Percentiles rank a stretch among this genome's conserved stretches.
These are phyloP conservation scores for Arge pagana DNA, from an alignment of 2,888 invertebrate genomes.

Conservation along the genomic window DNA sequence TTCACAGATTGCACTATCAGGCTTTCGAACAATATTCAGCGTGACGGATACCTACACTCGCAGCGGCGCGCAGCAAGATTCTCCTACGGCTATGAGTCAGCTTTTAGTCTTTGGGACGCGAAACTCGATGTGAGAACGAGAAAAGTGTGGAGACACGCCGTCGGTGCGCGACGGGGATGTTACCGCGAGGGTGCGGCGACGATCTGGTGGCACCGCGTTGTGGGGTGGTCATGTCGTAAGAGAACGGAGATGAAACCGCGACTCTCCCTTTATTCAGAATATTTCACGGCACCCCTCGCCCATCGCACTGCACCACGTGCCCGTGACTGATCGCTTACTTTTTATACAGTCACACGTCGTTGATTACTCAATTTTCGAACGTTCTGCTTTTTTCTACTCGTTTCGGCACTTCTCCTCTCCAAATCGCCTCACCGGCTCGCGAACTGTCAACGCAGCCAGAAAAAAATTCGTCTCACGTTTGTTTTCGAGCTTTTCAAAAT, in stretches of 20 bases:
- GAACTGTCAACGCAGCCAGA: no score
- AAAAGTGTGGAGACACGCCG: background rate
- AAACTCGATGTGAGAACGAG: no score
- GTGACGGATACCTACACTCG: constrained; percentile 43
- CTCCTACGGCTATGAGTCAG: constrained; percentile 45
- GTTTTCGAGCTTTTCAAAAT: no score
- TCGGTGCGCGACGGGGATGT: constrained; percentile 4
- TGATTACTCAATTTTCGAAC: constrained; percentile 6
- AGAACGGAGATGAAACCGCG: background rate
- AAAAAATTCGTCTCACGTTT: no score
- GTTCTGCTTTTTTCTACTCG: background rate
- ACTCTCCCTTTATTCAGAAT: background rate
- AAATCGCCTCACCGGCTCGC: no score
- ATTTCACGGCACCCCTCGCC: constrained; percentile 17
- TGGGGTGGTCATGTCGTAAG: background rate
- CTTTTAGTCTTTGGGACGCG: no score
- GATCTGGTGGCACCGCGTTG: background rate
- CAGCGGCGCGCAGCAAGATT: constrained; percentile 33
- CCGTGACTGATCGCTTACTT: constrained; percentile 12
- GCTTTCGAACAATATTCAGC: constrained; percentile 51
- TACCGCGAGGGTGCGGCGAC: background rate
- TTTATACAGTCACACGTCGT: background rate
- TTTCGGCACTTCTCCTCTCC: background rate
- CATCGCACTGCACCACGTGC: constrained; percentile 16
- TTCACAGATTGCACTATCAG: constrained; percentile 54